These are phyloP conservation scores for Chelonus insularis DNA, from an alignment of 1,140 invertebrate genomes.

Conservation along the genomic window DNA sequence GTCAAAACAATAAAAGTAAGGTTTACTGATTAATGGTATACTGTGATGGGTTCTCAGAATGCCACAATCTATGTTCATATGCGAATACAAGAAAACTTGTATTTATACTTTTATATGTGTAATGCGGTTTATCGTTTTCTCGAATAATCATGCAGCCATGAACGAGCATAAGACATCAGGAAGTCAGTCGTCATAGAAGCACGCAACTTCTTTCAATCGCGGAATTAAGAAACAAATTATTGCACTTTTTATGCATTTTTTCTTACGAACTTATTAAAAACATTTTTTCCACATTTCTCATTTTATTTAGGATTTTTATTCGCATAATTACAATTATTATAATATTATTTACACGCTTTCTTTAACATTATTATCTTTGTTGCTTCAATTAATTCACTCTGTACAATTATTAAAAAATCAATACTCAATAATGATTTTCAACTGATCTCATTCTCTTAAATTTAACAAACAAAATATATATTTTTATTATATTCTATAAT, in stretches of 20 bases:
- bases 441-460: too few species aligned
- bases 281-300: too few species aligned
- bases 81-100: background rate
- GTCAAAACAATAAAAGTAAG: too few species aligned
- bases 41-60: background rate
- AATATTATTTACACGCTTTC: slow-evolving; percentile 1
- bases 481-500: too few species aligned
- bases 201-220: slow-evolving; percentile 6
- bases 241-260: background rate
- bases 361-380: background rate
- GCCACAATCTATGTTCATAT: too few species aligned
- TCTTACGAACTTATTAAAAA: too few species aligned
- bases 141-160: background rate
- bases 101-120: background rate
- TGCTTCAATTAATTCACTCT: too few species aligned
- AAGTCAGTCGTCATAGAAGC: slow-evolving; percentile 2
- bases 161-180: background rate
- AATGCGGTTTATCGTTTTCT: slow-evolving; percentile 9
- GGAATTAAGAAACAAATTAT: background rate
- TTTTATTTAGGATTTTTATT: background rate
- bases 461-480: too few species aligned
- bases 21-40: too few species aligned
- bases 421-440: too few species aligned
- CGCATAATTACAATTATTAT: background rate
- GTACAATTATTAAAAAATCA: too few species aligned